Evolutionary conservation across 2,113 vertebrate species (phyloP).

Genomic region (Ifrita kowaldi): DNA sequence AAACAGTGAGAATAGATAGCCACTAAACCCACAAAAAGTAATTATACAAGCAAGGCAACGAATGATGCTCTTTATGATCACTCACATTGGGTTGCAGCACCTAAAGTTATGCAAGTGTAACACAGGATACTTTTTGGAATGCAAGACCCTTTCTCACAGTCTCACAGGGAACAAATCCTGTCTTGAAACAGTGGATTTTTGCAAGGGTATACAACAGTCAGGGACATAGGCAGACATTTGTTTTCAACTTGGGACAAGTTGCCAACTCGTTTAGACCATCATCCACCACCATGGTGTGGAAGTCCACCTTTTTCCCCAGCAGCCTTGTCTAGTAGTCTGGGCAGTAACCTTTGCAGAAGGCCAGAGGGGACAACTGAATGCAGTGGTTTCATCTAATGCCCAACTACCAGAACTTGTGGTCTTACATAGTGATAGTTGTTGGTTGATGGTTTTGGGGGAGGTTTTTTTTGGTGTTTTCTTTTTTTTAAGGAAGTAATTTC

Average conservation of each 20-base stretch:
- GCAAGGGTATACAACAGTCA: not conserved
- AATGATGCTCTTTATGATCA: not conserved
- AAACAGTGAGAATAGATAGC: not conserved
- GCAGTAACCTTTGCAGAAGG: not conserved
- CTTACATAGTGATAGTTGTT: not conserved
- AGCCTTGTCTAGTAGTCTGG: not conserved
- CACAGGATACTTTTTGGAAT: not conserved
- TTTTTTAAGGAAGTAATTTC: constrained; percentile 50
- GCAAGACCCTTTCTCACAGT: not conserved
- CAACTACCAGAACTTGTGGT: not conserved
- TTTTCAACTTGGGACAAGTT: not conserved
- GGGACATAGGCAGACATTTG: not conserved
- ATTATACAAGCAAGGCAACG: not conserved
- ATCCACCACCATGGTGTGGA: not conserved
- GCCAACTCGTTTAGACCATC: not conserved
- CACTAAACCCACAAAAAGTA: not conserved
- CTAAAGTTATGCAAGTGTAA: not conserved
- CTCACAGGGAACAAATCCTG: not conserved
- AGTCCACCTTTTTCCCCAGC: not conserved
- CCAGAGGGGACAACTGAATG: not conserved
- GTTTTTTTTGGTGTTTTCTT: not conserved
- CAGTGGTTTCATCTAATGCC: not conserved
- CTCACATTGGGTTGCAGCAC: not conserved
- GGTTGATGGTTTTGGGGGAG: not conserved
- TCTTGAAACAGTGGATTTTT: not conserved